Evolutionary conservation across 2,888 invertebrate genomes (phyloP).

Genomic region (Aporophyla nigra): DNA sequence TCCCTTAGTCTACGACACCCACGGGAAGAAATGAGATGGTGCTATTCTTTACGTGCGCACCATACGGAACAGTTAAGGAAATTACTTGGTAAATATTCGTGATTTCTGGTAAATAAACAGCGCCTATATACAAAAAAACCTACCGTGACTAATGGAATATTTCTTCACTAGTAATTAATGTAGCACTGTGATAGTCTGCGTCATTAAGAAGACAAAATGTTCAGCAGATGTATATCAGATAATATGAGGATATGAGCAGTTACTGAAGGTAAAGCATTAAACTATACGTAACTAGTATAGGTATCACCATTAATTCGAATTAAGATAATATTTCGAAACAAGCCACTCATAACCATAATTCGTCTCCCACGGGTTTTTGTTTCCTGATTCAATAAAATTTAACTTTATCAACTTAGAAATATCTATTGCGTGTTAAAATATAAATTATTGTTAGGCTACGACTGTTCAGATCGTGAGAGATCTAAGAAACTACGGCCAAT

Average conservation of each 20-base stretch:
- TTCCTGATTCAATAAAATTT: constrained; percentile 79
- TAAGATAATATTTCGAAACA: constrained; percentile 71
- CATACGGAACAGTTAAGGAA: too few relatives aligned
- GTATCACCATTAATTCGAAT: constrained; percentile 61
- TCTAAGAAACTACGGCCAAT: constrained; percentile 54
- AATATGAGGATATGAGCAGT: constrained; percentile 34
- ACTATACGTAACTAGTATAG: constrained; percentile 47
- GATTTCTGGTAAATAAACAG: too few relatives aligned
- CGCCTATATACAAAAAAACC: not conserved
- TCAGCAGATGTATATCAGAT: constrained; percentile 17
- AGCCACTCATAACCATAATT: constrained; percentile 65
- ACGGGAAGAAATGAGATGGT: too few relatives aligned
- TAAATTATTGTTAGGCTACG: constrained; percentile 65
- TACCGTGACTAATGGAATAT: not conserved
- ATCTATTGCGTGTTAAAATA: constrained; percentile 71
- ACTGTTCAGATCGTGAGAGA: constrained; percentile 65
- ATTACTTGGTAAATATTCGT: not conserved
- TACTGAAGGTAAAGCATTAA: constrained; percentile 43
- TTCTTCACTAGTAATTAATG: not conserved
- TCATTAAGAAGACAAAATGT: not conserved
- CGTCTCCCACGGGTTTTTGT: constrained; percentile 79
- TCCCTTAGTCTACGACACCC: too few relatives aligned
- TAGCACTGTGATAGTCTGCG: not conserved
- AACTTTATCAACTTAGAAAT: constrained; percentile 71
- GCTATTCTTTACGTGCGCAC: too few relatives aligned